Evolutionary conservation across 2,888 invertebrate genomes (phyloP).

Genomic region (Epinotia ramella): DNA sequence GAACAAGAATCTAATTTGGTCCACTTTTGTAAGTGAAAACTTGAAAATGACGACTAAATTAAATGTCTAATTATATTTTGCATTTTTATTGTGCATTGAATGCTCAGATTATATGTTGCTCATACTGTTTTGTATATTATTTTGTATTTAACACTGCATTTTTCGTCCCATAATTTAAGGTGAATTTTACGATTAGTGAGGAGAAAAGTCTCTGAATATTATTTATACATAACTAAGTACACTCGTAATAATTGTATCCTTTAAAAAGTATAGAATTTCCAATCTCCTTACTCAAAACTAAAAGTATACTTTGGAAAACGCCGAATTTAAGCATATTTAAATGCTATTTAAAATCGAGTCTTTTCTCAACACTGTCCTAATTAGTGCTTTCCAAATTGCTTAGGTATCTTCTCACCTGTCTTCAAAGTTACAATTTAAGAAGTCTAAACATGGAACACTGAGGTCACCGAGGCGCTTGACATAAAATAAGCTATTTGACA

Average conservation of each 20-base stretch:
- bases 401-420: no score
- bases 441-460: no score
- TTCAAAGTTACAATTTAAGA: no score
- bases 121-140: slow-evolving; percentile 31
- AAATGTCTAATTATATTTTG: slow-evolving; percentile 8
- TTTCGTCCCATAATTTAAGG: slow-evolving; percentile 9
- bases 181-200: slow-evolving; percentile 18
- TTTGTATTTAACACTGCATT: slow-evolving; percentile 24
- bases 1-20: not conserved
- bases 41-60: slow-evolving; percentile 8
- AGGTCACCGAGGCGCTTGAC: no score
- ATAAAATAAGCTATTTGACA: no score
- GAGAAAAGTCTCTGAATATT: not conserved
- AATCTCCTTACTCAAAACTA: not conserved
- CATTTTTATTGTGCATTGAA: slow-evolving; percentile 46
- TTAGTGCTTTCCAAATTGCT: not conserved
- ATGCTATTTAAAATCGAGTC: no score
- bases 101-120: slow-evolving; percentile 47
- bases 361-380: slow-evolving; percentile 6
- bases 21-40: slow-evolving; percentile 12
- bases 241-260: not conserved
- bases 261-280: not conserved
- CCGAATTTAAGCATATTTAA: not conserved
- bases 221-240: not conserved
- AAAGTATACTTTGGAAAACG: not conserved